These are phyloP conservation scores for Oriolus oriolus DNA, from an alignment of 2,113 vertebrate species.

Conservation along the genomic window DNA sequence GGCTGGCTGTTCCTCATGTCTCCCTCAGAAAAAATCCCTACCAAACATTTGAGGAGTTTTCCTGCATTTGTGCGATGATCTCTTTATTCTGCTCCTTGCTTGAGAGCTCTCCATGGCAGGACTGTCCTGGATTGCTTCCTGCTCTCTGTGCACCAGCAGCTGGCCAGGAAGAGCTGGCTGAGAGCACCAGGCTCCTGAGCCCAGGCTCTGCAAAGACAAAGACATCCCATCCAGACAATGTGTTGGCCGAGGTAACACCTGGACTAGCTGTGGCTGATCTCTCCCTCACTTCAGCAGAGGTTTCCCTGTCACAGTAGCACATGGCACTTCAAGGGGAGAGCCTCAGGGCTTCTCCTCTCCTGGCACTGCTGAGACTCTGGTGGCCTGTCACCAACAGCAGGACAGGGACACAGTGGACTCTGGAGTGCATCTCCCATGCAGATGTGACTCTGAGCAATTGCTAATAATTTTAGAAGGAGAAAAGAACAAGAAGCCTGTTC, in stretches of 20 bases:
- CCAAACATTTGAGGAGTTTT: not conserved
- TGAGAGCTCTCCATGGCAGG: not conserved
- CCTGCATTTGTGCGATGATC: not conserved
- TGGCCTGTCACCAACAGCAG: not conserved
- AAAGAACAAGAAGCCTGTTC: not conserved
- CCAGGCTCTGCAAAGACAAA: not conserved
- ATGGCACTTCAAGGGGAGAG: not conserved
- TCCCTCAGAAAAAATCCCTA: not conserved
- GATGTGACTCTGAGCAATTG: not conserved
- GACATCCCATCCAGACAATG: not conserved
- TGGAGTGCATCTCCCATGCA: not conserved
- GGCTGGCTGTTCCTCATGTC: accelerated
- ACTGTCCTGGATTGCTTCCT: not conserved
- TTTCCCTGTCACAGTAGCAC: not conserved
- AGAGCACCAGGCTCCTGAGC: not conserved
- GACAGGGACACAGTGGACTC: not conserved
- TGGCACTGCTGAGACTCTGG: not conserved
- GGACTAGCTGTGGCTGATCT: not conserved
- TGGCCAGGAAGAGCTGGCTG: not conserved
- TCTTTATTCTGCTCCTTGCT: not conserved
- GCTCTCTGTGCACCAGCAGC: not conserved
- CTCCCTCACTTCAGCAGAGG: not conserved
- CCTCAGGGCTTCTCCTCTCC: not conserved
- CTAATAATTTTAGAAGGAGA: not conserved
- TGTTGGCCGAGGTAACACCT: not conserved